Conservation (phyloP, 2,888 invertebrate genomes). For the Fragum sueziense region DNA sequence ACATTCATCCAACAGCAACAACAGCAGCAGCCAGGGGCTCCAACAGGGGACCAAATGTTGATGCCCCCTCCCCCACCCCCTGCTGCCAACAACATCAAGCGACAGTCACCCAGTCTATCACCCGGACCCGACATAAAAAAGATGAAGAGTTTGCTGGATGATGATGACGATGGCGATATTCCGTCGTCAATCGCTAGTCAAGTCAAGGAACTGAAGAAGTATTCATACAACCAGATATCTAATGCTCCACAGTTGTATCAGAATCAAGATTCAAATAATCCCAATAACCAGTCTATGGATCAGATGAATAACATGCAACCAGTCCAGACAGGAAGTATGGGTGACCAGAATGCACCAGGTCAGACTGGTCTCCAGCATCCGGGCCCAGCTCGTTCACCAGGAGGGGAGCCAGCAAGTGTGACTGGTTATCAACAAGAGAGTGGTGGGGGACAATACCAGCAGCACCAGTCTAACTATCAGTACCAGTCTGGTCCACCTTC, state of each 20-base stretch:
- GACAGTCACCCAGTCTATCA: conserved; percentile 41
- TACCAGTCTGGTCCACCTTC: conserved; percentile 18
- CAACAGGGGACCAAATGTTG: conserved; percentile 56
- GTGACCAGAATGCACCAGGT: neutral
- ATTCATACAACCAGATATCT: conserved; percentile 67
- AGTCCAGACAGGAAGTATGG: neutral
- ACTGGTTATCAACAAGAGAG: conserved; percentile 22
- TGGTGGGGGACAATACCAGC: neutral
- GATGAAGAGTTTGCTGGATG: conserved; percentile 49
- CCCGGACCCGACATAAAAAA: conserved; percentile 46
- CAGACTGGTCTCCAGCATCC: conserved; percentile 4
- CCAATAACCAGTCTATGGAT: neutral
- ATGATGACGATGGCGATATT: conserved; percentile 63
- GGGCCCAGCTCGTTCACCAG: neutral
- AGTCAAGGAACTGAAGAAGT: conserved; percentile 63
- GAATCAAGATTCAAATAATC: conserved; percentile 22
- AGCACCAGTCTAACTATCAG: conserved; percentile 14
- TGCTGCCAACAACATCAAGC: conserved; percentile 14
- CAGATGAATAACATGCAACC: neutral
- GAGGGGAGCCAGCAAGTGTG: conserved; percentile 5
- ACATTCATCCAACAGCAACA: conserved; percentile 14
- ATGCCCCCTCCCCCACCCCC: conserved; percentile 68
- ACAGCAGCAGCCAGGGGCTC: neutral
- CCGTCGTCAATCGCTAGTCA: conserved; percentile 60
- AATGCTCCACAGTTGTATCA: conserved; percentile 64